Base-by-base conservation (phyloP, 1,140 invertebrate genomes). In the Mactra quadrangularis region DNA sequence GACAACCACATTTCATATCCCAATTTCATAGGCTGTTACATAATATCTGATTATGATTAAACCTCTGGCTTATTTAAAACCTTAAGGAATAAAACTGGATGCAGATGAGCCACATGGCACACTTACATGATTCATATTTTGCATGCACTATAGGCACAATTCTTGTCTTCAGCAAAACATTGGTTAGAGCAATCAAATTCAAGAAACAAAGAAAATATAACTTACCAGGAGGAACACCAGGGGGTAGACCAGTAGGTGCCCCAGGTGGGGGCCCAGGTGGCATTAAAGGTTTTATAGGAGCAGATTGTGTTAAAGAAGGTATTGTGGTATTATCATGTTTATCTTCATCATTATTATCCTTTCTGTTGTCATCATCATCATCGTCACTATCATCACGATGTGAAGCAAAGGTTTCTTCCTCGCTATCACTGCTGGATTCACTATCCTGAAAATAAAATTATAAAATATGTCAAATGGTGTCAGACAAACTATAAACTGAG, bases 321-420 rank as follows among this genome's bases (percentile, higher is more conserved):
- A 70, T 31, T 7, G 41, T 41, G 1, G 33, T 29, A 38, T 89
- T 88, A 17, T 90, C 89, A 53, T 88, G 88, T n/a, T 83, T 77
- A 38, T 95, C 11, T 94, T 94, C 86, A 95, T 92, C 85, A 95
- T 95, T 19, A 94, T 94, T 50, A 83, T 87, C 90, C 96, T 95
- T 70, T 95, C 94, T 25, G 25, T 70, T 72, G 41, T 41, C 72
- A 55, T 53, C 27, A 47, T 83, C 79, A 22, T 76, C 74, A 52
- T 84, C 71, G 47, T 82, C 76, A 62, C 55, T 70, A 52, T 83
- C 72, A 64, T 71, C 66, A 38, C 55, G 66, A 45, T 68, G 68
- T 19, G 55, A 77, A 2, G 57, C 76, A 76, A 82, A 81, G 3
- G 52, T 81, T 50, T 70, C 71, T 31, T 76, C 81, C 31, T 85